Conservation (phyloP, 1,140 invertebrate genomes). For the Stegodyphus dumicola region DNA sequence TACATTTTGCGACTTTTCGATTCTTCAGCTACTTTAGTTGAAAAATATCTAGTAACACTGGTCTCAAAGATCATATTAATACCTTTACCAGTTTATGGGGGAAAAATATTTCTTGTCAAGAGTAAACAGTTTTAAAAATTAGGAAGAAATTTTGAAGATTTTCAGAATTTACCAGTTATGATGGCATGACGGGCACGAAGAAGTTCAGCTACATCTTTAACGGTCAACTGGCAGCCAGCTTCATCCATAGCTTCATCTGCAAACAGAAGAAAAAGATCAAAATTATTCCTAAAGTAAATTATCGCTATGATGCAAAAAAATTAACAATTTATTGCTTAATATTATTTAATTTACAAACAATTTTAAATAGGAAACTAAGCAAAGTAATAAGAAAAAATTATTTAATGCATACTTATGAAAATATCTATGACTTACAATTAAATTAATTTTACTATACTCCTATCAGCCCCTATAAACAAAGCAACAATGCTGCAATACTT, state of each 20-base stretch:
- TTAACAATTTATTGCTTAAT: not conserved
- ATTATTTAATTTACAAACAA: not conserved
- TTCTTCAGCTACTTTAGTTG: no score
- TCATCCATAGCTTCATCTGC: conserved; percentile 73
- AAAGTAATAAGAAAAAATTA: not conserved
- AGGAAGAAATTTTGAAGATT: not conserved
- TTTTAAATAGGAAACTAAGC: not conserved
- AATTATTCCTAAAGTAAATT: not conserved
- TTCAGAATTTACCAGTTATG: conserved; percentile 77
- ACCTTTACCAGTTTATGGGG: no score
- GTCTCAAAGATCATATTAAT: no score
- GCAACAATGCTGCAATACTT: no score
- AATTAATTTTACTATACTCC: not conserved
- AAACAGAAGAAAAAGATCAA: conserved; percentile 60
- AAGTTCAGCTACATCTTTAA: conserved; percentile 85
- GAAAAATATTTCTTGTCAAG: no score
- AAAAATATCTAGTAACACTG: no score
- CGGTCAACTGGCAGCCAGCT: conserved; percentile 72
- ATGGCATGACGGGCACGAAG: conserved; percentile 87
- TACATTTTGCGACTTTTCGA: no score
- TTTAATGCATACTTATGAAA: not conserved
- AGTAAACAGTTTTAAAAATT: no score
- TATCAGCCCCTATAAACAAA: no score
- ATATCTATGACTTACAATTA: not conserved
- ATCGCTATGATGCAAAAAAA: not conserved